Evolutionary conservation across 2,113 vertebrate genomes (phyloP).

Genomic region (Pogona vitticeps): DNA sequence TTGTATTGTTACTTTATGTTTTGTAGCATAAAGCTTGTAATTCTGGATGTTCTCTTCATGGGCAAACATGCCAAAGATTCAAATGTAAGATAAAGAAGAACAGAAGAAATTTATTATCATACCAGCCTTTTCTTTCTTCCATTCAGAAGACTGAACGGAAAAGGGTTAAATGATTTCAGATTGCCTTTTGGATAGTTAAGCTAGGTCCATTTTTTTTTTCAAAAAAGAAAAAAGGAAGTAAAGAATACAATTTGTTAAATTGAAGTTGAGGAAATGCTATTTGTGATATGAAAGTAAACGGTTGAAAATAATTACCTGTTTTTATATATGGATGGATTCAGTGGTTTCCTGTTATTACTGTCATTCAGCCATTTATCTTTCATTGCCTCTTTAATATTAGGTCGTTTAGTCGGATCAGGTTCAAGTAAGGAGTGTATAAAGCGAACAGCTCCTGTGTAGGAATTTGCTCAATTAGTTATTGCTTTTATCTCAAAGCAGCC

Average conservation of each 20-base stretch:
- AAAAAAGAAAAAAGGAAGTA: too few species aligned
- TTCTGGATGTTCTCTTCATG: too few species aligned
- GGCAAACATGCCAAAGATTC: too few species aligned
- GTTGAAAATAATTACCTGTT: slow-evolving; percentile 76
- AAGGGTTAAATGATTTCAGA: neutral
- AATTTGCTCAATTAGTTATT: slow-evolving; percentile 30
- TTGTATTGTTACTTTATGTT: too few species aligned
- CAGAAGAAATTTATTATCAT: neutral
- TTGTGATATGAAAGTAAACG: slow-evolving; percentile 11
- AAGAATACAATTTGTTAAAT: slow-evolving; percentile 24
- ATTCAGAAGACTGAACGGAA: neutral
- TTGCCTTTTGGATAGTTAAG: slow-evolving; percentile 23
- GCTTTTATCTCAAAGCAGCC: neutral
- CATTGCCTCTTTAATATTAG: slow-evolving; percentile 78
- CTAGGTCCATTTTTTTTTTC: slow-evolving; percentile 19
- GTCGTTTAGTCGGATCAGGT: slow-evolving; percentile 80
- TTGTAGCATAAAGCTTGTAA: too few species aligned
- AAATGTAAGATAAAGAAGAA: neutral
- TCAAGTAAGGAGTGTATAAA: slow-evolving; percentile 84
- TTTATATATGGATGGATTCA: slow-evolving; percentile 65
- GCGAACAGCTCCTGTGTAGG: slow-evolving; percentile 71
- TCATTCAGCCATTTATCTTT: slow-evolving; percentile 82
- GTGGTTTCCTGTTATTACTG: slow-evolving; percentile 75
- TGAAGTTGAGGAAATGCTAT: slow-evolving; percentile 21
- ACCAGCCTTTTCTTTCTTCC: too few species aligned